Base-by-base conservation (phyloP, 2,797 vertebrate species). In the Macropodus opercularis region DNA sequence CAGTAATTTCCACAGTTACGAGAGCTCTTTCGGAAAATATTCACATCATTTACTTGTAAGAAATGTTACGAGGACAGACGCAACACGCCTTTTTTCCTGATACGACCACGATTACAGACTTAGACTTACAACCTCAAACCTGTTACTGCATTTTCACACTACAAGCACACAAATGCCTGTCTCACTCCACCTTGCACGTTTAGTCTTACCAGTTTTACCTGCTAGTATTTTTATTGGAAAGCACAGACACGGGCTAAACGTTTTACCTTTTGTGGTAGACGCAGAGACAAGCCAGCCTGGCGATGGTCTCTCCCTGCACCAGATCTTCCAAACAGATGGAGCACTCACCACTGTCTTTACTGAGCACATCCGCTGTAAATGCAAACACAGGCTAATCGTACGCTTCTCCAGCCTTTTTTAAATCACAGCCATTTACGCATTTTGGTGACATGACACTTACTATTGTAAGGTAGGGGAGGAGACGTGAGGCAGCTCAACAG, bases 201-300 rank as follows among this genome's bases (percentile, higher is more conserved):
- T 26, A 14, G 2, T 17, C 42, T 26, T 53, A 38, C 14, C 18
- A 19, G 3, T 17, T 57, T 41, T 5, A 24, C 27, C 12, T 1
- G 3, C 27, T 34, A 32, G 18, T 4, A n/a, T 43, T 50, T 69
- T 5, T n/a, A 40, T 9, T 39, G 2, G 26, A 13, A 56, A 39
- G 43, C n/a, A 67, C 54, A 73, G 35, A n/a, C 6, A 51, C 7
- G 11, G 32, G 29, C 24, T 56, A 34, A 66, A 31, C 24, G 36
- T 10, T 6, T 80, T 85, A 94, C 92, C 91, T 92, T 81, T 94
- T 94, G 63, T 94, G 93, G 77, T 94, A 94, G 74, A 94, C 90
- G 18, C 93, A 94, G 59, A 94, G 92, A 64, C 93, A 94, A 52
- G 93, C 91, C 75, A 94, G 90, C 40, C 93, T 86, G 40, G 92